A percentile compares a stretch with the other conserved stretches of the same genome.
Evolutionary conservation across 1,140 invertebrate species (phyloP).

Genomic region (Caenorhabditis remanei): DNA sequence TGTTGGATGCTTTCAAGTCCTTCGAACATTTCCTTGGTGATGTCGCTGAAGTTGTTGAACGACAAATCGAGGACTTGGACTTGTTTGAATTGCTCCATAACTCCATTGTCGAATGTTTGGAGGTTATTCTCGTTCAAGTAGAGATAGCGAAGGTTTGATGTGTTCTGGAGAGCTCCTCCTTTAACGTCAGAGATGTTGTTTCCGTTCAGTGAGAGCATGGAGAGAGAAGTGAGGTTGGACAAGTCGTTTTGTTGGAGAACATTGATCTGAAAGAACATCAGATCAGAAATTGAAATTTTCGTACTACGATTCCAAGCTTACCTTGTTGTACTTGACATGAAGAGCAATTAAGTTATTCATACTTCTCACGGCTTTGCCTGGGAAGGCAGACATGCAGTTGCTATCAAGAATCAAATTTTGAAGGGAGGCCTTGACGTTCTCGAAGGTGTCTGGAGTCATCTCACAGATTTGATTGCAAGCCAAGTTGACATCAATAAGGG

Average conservation of each 20-base stretch:
- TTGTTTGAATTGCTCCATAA: slow-evolving; percentile 72
- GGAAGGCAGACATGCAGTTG: slow-evolving; percentile 73
- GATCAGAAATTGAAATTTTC: neutral
- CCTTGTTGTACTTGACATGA: slow-evolving; percentile 76
- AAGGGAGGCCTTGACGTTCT: slow-evolving; percentile 69
- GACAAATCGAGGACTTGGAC: slow-evolving; percentile 75
- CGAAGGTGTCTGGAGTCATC: slow-evolving; percentile 70
- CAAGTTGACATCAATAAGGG: slow-evolving; percentile 75
- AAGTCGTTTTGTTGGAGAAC: slow-evolving; percentile 68
- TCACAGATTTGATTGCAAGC: slow-evolving; percentile 77
- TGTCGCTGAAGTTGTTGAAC: slow-evolving; percentile 73
- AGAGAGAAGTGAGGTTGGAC: slow-evolving; percentile 72
- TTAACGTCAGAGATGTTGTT: slow-evolving; percentile 75
- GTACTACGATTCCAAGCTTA: slow-evolving; percentile 53
- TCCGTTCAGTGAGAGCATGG: slow-evolving; percentile 73
- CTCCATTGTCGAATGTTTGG: slow-evolving; percentile 67
- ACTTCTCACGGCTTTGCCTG: slow-evolving; percentile 70
- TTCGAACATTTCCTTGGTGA: slow-evolving; percentile 71
- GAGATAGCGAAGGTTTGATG: slow-evolving; percentile 72
- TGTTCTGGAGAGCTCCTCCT: slow-evolving; percentile 71
- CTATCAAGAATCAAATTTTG: slow-evolving; percentile 77
- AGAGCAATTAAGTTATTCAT: slow-evolving; percentile 75
- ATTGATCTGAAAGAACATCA: slow-evolving; percentile 70
- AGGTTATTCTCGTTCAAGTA: slow-evolving; percentile 75
- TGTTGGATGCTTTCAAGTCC: slow-evolving; percentile 76